A percentile compares a stretch with the other conserved stretches of the same genome.
Conservation (phyloP, 2,113 vertebrate genomes). For the Suricata suricatta region DNA sequence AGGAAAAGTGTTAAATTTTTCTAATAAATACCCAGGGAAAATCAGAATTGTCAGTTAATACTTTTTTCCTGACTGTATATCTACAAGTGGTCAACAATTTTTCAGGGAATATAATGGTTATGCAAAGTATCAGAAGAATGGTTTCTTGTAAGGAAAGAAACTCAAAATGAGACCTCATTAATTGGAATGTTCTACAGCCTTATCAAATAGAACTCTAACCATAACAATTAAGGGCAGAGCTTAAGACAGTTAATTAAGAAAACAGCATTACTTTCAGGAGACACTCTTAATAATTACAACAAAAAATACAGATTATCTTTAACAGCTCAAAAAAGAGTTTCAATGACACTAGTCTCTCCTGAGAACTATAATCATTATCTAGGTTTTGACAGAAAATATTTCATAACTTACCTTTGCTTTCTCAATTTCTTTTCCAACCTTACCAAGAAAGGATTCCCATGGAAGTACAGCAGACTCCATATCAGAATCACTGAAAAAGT, state of each 20-base stretch:
- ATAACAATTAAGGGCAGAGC: neutral
- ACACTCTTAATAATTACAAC: neutral
- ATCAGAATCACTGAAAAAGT: slow-evolving; percentile 67
- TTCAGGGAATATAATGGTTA: neutral
- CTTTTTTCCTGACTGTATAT: neutral
- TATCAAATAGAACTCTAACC: neutral
- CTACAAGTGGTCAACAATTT: neutral
- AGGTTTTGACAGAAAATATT: neutral
- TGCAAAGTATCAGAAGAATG: neutral
- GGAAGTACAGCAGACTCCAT: slow-evolving; percentile 69
- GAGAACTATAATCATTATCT: neutral
- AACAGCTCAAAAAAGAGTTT: neutral
- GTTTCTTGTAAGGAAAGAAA: neutral
- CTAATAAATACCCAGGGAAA: neutral
- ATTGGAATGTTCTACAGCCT: neutral
- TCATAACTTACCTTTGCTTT: slow-evolving; percentile 78
- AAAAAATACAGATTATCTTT: neutral
- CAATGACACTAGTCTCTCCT: neutral
- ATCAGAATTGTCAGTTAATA: neutral
- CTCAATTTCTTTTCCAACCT: slow-evolving; percentile 77
- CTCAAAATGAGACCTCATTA: neutral
- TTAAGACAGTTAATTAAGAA: neutral
- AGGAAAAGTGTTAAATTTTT: neutral
- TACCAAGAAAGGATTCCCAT: slow-evolving; percentile 80
- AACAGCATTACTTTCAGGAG: neutral